A percentile compares a stretch with the other conserved stretches of the same genome.
These are phyloP conservation scores for Penaeus chinensis DNA, from an alignment of 1,140 invertebrate species.

Conservation along the genomic window DNA sequence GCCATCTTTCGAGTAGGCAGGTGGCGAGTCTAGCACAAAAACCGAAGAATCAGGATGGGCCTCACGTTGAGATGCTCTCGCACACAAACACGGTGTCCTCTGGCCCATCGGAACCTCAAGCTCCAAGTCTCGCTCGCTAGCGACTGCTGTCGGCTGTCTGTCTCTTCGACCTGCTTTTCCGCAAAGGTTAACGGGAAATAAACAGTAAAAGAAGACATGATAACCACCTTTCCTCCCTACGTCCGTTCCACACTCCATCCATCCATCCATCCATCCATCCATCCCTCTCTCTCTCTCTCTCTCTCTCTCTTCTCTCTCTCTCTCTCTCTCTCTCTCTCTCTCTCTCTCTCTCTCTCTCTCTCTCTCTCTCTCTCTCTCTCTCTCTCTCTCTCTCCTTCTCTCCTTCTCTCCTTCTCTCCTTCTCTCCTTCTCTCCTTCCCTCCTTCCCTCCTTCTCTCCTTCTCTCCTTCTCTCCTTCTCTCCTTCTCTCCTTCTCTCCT, in stretches of 20 bases:
- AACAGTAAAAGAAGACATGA: too few species aligned
- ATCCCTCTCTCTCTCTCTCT: neutral
- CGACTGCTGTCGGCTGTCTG: too few species aligned
- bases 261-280: too few species aligned
- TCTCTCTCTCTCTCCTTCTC: neutral
- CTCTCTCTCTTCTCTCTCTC: neutral
- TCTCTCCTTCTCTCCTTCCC: neutral
- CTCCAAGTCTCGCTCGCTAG: too few species aligned
- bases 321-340: neutral
- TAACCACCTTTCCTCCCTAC: neutral
- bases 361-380: neutral
- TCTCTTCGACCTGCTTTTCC: too few species aligned
- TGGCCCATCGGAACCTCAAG: too few species aligned
- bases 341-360: neutral
- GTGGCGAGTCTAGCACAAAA: too few species aligned
- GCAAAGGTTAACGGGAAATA: too few species aligned
- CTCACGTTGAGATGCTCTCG: too few species aligned
- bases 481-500: neutral
- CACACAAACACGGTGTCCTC: too few species aligned
- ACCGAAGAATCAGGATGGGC: too few species aligned
- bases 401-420: neutral
- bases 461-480: too few species aligned
- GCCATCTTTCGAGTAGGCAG: neutral
- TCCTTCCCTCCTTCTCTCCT: neutral
- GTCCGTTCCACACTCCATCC: neutral